Percentiles rank a stretch among this genome's conserved stretches.
Conservation (phyloP, 2,888 invertebrate species). For the Eupithecia vulgata region DNA sequence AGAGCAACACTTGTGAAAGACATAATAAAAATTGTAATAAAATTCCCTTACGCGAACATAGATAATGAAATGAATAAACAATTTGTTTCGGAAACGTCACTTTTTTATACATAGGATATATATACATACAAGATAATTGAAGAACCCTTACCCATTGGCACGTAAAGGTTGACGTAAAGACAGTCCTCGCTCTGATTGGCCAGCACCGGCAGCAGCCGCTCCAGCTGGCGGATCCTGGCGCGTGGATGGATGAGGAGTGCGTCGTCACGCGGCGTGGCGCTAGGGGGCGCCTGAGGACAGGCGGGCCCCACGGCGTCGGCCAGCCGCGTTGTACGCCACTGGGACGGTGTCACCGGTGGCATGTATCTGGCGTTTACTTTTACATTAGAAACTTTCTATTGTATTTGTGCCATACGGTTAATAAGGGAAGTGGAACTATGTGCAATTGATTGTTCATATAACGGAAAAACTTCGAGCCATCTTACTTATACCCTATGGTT, state of each 20-base stretch:
- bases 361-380: conserved; percentile 86
- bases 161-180: conserved; percentile 97
- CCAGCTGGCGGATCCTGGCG: conserved; percentile 92
- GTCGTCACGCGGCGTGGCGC: conserved; percentile 80
- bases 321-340: conserved; percentile 91
- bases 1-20: neutral
- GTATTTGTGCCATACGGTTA: too few species aligned
- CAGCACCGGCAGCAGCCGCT: conserved; percentile 91
- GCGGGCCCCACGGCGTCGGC: conserved; percentile 93
- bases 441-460: neutral
- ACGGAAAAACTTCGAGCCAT: too few species aligned
- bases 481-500: too few species aligned
- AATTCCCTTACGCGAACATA: neutral
- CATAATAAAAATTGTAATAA: neutral
- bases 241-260: conserved; percentile 90
- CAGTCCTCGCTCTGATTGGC: conserved; percentile 99
- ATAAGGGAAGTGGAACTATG: neutral
- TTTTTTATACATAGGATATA: too few species aligned
- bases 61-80: neutral
- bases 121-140: neutral
- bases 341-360: conserved; percentile 96
- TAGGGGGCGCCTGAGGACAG: conserved; percentile 91
- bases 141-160: conserved; percentile 86
- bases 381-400: neutral
- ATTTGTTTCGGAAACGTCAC: too few species aligned